A percentile compares a stretch with the other conserved stretches of the same genome.
phyloP scores from a whole-genome alignment of 2,888 invertebrate genomes.

The Lepidonotus clava region DNA sequence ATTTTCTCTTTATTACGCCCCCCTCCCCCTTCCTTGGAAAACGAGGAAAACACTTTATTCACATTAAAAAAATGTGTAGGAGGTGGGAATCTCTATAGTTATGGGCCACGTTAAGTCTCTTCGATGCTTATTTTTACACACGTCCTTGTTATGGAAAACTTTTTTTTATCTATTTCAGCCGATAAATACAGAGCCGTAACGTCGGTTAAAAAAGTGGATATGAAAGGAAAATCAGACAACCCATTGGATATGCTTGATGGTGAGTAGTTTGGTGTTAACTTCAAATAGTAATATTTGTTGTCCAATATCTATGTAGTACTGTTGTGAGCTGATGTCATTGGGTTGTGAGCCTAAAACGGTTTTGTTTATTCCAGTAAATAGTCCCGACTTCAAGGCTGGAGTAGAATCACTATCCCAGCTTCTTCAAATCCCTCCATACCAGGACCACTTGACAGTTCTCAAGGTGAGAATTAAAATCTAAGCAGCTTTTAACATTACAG shows the following conservation, averaged over 20 bases:
- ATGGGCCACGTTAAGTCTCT: too few species aligned
- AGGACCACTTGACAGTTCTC: constrained; percentile 88
- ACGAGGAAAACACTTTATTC: too few species aligned
- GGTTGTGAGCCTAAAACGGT: neutral
- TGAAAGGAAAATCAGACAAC: constrained; percentile 81
- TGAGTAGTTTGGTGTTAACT: constrained; percentile 70
- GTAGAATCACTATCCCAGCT: constrained; percentile 89
- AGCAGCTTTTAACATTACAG: too few species aligned
- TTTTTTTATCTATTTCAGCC: constrained; percentile 78
- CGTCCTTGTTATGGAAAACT: too few species aligned
- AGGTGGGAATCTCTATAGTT: too few species aligned
- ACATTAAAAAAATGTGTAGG: too few species aligned
- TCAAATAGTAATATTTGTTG: neutral
- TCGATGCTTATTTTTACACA: too few species aligned
- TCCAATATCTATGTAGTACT: neutral
- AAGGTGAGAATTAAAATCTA: constrained; percentile 81
- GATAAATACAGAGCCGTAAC: constrained; percentile 86
- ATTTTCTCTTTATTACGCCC: too few species aligned
- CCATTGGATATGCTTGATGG: constrained; percentile 78
- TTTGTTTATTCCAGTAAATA: constrained; percentile 85
- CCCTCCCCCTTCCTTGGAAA: too few species aligned
- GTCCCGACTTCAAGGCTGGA: constrained; percentile 90
- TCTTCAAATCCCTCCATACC: constrained; percentile 90
- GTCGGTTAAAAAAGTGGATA: constrained; percentile 80
- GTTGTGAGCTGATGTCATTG: neutral